Evolutionary conservation across 1,140 invertebrate species (phyloP).

Genomic region (Aphaenogaster ashmeadi): DNA sequence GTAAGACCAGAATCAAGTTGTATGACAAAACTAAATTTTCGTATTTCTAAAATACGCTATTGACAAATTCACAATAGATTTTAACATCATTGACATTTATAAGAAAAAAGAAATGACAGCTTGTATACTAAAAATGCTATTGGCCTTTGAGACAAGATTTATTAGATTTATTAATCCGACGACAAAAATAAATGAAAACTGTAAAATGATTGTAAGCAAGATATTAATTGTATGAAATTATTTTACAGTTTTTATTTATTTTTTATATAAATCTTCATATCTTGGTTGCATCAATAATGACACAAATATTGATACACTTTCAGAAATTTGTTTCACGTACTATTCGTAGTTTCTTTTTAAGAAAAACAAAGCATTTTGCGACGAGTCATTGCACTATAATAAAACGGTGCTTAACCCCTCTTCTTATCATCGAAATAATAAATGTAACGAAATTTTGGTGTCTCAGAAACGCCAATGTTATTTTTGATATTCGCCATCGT

Average conservation of each 20-base stretch:
- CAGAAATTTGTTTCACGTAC: background rate
- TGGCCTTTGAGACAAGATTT: background rate
- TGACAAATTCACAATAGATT: conserved; percentile 5
- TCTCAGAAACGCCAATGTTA: conserved; percentile 26
- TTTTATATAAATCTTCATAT: background rate
- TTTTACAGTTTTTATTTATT: background rate
- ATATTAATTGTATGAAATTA: background rate
- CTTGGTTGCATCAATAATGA: background rate
- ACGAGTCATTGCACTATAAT: conserved; percentile 26
- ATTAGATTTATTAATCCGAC: background rate
- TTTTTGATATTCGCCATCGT: conserved; percentile 46
- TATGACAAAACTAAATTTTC: conserved; percentile 52
- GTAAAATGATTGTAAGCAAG: no score
- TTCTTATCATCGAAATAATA: conserved; percentile 26
- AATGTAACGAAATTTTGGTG: conserved; percentile 37
- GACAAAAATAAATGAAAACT: background rate
- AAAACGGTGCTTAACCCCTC: conserved; percentile 23
- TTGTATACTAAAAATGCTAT: background rate
- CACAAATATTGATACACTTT: background rate
- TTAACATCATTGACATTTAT: background rate
- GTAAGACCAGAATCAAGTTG: conserved; percentile 70
- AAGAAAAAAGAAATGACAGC: background rate
- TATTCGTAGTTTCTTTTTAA: conserved; percentile 65
- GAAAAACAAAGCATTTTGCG: conserved; percentile 17
- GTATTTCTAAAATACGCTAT: conserved; percentile 18